Evolutionary conservation across 2,797 vertebrate genomes (phyloP).

Genomic region (Oreortyx pictus): DNA sequence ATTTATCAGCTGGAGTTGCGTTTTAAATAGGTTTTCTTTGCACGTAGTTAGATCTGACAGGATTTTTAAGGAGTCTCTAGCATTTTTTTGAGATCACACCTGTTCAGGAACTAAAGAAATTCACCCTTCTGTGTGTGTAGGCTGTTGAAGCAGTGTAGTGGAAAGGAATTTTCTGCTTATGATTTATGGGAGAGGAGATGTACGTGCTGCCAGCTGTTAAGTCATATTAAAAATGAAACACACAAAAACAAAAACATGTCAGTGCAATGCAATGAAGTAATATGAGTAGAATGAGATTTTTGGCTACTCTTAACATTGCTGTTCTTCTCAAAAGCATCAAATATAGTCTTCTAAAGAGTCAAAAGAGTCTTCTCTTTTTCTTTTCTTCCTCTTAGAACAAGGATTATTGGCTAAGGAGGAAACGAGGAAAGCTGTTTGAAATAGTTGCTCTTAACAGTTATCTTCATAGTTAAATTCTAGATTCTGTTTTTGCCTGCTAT

Average conservation of each 20-base stretch:
- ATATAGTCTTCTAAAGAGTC: too few species aligned
- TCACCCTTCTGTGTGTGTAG: not conserved
- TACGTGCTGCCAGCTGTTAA: conserved; percentile 9
- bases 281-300: not conserved
- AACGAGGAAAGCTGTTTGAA: not conserved
- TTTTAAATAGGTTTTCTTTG: not conserved
- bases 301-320: not conserved
- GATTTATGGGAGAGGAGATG: not conserved
- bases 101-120: conserved; percentile 1
- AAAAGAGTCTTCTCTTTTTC: not conserved
- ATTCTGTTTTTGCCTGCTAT: not conserved
- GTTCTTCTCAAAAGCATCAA: not conserved
- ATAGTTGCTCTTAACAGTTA: not conserved
- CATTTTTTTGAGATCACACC: not conserved
- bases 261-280: not conserved
- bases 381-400: not conserved
- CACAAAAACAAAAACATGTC: not conserved
- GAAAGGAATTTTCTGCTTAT: not conserved
- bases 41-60: not conserved
- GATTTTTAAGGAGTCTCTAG: not conserved
- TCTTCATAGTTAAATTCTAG: not conserved
- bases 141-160: not conserved
- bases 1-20: not conserved
- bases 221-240: not conserved
- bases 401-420: not conserved